Evolutionary conservation across 2,113 vertebrate species (phyloP).

Genomic region (Pagrus major): DNA sequence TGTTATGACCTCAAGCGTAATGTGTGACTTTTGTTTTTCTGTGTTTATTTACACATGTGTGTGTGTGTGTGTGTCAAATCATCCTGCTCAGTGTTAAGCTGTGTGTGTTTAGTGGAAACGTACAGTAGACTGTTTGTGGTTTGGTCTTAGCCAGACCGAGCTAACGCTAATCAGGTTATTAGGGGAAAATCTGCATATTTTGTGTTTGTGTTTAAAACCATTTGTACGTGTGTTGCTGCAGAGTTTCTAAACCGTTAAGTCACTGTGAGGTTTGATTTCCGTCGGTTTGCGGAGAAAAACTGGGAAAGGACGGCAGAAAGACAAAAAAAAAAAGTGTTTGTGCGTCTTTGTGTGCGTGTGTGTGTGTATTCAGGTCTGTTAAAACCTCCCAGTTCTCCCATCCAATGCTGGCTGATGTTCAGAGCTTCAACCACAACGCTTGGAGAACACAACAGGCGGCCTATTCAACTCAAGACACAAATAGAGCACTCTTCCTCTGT

Average conservation of each 20-base stretch:
- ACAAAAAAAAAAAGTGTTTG: slow-evolving; percentile 43
- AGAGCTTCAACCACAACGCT: slow-evolving; percentile 60
- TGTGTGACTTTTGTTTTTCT: not conserved
- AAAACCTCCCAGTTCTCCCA: slow-evolving; percentile 64
- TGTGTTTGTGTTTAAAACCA: slow-evolving; percentile 15
- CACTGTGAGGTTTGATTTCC: slow-evolving; percentile 51
- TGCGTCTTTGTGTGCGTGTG: slow-evolving; percentile 27
- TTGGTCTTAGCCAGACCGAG: slow-evolving; percentile 26
- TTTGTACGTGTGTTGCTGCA: slow-evolving; percentile 12
- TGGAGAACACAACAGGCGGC: slow-evolving; percentile 59
- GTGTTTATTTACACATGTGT: slow-evolving; percentile 17
- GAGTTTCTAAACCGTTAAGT: slow-evolving; percentile 44
- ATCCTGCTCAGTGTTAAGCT: slow-evolving; percentile 35
- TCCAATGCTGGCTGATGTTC: slow-evolving; percentile 61
- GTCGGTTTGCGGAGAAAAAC: slow-evolving; percentile 43
- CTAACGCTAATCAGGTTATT: slow-evolving; percentile 72
- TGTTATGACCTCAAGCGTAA: not conserved
- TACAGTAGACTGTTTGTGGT: slow-evolving; percentile 52
- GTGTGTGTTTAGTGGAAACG: slow-evolving; percentile 34
- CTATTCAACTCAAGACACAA: slow-evolving; percentile 65
- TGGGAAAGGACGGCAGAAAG: slow-evolving; percentile 33
- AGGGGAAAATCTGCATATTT: slow-evolving; percentile 67
- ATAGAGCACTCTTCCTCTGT: slow-evolving; percentile 54
- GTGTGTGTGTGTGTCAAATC: slow-evolving; percentile 34
- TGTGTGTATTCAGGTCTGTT: slow-evolving; percentile 40